phyloP scores from a whole-genome alignment of 2,888 invertebrate species.

The Parochlus steinenii region DNA sequence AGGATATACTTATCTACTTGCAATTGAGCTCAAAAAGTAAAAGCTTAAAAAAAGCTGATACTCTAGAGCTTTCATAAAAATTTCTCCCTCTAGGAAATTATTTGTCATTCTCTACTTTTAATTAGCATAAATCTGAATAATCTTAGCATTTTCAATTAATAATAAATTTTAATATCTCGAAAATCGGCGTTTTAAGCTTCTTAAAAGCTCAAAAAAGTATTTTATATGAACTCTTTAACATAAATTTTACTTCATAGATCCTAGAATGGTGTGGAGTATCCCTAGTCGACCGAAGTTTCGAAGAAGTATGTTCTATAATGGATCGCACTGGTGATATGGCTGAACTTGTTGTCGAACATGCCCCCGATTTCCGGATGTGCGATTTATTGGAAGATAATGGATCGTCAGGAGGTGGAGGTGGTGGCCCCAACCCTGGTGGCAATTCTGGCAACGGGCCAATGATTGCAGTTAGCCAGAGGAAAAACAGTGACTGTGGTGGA shows the following conservation, averaged over 20 bases:
- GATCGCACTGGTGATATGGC: slow-evolving; percentile 74
- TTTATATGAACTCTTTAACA: too few relatives aligned
- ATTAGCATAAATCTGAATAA: too few relatives aligned
- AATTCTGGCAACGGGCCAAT: not conserved
- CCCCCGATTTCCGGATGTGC: slow-evolving; percentile 53
- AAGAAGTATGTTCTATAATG: slow-evolving; percentile 81
- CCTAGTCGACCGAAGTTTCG: slow-evolving; percentile 79
- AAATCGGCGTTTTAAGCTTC: too few relatives aligned
- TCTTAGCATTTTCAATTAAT: too few relatives aligned
- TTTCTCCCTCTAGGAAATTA: too few relatives aligned
- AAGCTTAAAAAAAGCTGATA: too few relatives aligned
- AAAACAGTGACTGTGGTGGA: slow-evolving; percentile 29
- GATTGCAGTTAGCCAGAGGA: slow-evolving; percentile 19
- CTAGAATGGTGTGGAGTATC: slow-evolving; percentile 84
- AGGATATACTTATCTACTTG: too few relatives aligned
- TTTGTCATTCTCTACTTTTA: too few relatives aligned
- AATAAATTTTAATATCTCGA: too few relatives aligned
- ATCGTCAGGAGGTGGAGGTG: slow-evolving; percentile 30
- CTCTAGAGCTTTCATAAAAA: too few relatives aligned
- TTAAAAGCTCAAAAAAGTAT: too few relatives aligned
- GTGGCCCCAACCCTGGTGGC: slow-evolving; percentile 22
- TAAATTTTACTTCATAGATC: slow-evolving; percentile 39
- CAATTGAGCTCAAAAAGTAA: too few relatives aligned
- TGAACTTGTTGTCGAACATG: slow-evolving; percentile 73
- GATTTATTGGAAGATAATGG: slow-evolving; percentile 54